phyloP scores from a whole-genome alignment of 2,797 vertebrate species.

The Crocidura indochinensis region DNA sequence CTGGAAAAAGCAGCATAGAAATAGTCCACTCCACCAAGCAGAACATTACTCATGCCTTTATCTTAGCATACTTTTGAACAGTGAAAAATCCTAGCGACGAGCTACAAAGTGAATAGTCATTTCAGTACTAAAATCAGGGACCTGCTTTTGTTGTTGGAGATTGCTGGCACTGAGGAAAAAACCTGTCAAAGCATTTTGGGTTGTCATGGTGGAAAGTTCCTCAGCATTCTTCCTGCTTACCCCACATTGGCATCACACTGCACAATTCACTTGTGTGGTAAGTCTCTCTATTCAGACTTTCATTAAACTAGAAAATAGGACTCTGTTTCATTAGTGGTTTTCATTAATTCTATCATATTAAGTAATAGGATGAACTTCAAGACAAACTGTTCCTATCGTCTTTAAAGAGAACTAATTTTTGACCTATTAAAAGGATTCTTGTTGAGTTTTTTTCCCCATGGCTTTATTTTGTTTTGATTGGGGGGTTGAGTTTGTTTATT shows the following conservation, averaged over 20 bases:
- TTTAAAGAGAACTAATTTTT: slow-evolving; percentile 8
- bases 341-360: slow-evolving; percentile 49
- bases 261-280: background rate
- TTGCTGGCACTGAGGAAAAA: background rate
- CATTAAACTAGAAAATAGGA: background rate
- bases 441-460: too few relatives aligned
- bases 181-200: background rate
- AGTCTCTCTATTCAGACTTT: background rate
- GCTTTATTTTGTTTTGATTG: too few relatives aligned
- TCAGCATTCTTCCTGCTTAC: slow-evolving; percentile 5
- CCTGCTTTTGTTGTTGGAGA: background rate
- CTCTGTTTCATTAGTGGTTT: slow-evolving; percentile 17
- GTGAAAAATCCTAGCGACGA: slow-evolving; percentile 49
- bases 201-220: background rate
- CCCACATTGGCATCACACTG: background rate
- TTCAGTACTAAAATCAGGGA: background rate
- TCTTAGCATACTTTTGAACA: slow-evolving; percentile 30
- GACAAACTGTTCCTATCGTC: slow-evolving; percentile 30
- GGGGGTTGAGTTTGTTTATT: too few relatives aligned
- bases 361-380: slow-evolving; percentile 23
- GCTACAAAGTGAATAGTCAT: slow-evolving; percentile 6
- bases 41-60: slow-evolving; percentile 43
- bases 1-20: slow-evolving; percentile 26
- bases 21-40: background rate
- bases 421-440: too few relatives aligned